Base-by-base conservation (phyloP, 1,140 invertebrate genomes). In the Artemia franciscana region DNA sequence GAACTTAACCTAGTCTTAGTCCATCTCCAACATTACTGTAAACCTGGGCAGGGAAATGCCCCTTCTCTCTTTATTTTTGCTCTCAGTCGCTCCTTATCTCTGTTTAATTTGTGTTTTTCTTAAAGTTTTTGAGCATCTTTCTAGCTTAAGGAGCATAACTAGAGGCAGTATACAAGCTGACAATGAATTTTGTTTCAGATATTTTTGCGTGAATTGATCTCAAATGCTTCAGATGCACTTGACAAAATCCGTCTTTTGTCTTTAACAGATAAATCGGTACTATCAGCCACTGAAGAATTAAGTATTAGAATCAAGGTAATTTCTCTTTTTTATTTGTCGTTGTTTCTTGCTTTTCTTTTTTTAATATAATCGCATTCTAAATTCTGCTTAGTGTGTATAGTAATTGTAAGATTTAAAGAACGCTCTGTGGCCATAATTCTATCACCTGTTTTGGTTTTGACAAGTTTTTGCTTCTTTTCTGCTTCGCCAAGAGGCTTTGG, bases 191-290 rank as follows among this genome's bases (percentile, higher is more conserved):
- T 65, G 66, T 75, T 75, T 5, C 74, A 87, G 82, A 98, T 98
- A 67, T 98, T 94, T 80, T 77, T 98, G 24, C 79, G 94, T 69
- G 94, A 98, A 75, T 77, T 98, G 70, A 97, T 98, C 67, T 97
- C 93, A 0, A 98, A 98, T 76, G 89, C 89, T 5, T 93, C 90
- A 0, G 91, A 95, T 76, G 91, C 92, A 24, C 74, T 96, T 24
- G 92, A 97, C 74, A 97, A 97, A 73, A 93, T 95, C 62, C 79
- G 96, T 58, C 77, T 98, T 58, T 71, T 98, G 18, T 88, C 93
- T 0, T 75, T 99, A 3, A 98, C 94, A 0, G 82, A 95, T 65
- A 82, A 83, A 66, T 74, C 77, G 64, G 84, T 85, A 30, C 73
- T 98, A 28, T 79, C 82, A 18, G 74, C 82, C 4, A 92, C 84